Conservation (phyloP, 1,140 invertebrate species). For the Penaeus japonicus region DNA sequence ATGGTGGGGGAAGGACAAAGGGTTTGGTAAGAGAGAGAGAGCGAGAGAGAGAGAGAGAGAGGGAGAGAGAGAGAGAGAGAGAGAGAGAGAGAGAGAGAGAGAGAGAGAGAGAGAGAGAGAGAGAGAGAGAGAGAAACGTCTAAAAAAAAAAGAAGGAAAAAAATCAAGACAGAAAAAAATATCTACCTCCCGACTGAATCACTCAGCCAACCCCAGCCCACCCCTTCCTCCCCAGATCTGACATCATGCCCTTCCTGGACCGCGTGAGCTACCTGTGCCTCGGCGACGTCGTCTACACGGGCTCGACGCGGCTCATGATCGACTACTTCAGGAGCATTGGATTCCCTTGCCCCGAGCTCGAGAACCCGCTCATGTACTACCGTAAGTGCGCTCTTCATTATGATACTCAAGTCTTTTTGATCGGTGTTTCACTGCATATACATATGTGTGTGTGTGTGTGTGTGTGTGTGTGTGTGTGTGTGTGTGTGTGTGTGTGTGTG, state of each 20-base stretch:
- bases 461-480: background rate
- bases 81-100: no score
- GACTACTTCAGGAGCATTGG: conserved; percentile 91
- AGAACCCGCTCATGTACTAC: conserved; percentile 94
- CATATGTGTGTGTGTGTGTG: background rate
- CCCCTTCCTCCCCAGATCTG: conserved; percentile 70
- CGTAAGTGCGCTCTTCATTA: conserved; percentile 70
- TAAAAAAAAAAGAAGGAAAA: no score
- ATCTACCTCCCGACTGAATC: background rate
- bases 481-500: no score
- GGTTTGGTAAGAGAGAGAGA: background rate
- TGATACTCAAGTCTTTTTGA: background rate
- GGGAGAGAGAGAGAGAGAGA: no score
- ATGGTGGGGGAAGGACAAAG: background rate
- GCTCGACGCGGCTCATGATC: conserved; percentile 85
- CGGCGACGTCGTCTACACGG: conserved; percentile 90
- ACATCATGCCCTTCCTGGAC: conserved; percentile 91
- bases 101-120: no score
- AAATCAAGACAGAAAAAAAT: no score
- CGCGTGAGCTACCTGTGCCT: conserved; percentile 82
- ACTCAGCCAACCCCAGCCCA: background rate
- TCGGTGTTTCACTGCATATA: background rate
- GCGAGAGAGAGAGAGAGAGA: no score
- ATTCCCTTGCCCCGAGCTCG: conserved; percentile 90
- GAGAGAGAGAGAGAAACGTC: no score